Evolutionary conservation across 2,888 invertebrate genomes (phyloP).

Genomic region (Frankliniella fusca): DNA sequence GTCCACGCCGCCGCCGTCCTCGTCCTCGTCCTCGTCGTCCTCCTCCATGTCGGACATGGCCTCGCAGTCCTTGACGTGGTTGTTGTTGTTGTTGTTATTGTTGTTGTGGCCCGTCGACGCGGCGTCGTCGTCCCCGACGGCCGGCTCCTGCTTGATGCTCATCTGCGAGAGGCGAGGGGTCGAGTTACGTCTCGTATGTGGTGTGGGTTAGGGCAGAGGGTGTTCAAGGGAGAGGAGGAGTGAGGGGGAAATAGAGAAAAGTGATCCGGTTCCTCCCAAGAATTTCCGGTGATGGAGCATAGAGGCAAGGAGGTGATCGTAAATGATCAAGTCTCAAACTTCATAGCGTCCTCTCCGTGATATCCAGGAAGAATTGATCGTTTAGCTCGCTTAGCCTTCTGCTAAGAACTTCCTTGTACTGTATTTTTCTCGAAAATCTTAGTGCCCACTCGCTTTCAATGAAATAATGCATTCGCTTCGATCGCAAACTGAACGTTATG

Average conservation of each 20-base stretch:
- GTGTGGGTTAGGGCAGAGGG: slow-evolving; percentile 35
- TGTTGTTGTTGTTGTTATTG: slow-evolving; percentile 44
- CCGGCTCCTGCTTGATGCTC: slow-evolving; percentile 56
- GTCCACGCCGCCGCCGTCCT: slow-evolving; percentile 43
- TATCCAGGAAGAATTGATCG: too few species aligned
- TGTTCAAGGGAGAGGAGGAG: neutral
- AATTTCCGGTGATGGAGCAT: too few species aligned
- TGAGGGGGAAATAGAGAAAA: neutral
- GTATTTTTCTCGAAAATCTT: too few species aligned
- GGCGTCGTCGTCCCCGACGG: slow-evolving; percentile 48
- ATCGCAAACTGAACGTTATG: too few species aligned
- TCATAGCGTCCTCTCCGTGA: too few species aligned
- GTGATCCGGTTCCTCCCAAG: too few species aligned
- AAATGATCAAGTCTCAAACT: too few species aligned
- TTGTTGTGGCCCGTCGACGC: slow-evolving; percentile 40
- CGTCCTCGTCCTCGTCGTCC: slow-evolving; percentile 52
- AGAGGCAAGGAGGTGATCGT: too few species aligned
- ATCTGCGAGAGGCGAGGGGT: slow-evolving; percentile 50
- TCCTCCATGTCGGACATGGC: slow-evolving; percentile 54
- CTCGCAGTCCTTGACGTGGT: slow-evolving; percentile 53
- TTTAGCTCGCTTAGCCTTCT: too few species aligned
- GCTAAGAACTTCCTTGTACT: too few species aligned
- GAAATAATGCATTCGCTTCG: too few species aligned
- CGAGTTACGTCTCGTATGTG: slow-evolving; percentile 44
- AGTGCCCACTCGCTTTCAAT: too few species aligned